A percentile compares a stretch with the other conserved stretches of the same genome.
Evolutionary conservation across 2,797 vertebrate genomes (phyloP).

Genomic region (Hephaestus fuliginosus): DNA sequence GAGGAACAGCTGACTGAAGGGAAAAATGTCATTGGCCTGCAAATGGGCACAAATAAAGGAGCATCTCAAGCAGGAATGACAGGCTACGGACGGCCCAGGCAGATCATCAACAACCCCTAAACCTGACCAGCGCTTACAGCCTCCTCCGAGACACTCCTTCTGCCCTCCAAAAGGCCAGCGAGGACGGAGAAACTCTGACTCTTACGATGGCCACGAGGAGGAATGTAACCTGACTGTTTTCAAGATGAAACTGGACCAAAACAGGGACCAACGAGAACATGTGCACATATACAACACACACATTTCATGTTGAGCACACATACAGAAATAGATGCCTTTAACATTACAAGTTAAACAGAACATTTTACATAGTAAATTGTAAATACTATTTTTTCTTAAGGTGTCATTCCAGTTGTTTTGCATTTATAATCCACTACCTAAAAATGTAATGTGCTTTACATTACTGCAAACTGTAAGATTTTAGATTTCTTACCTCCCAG

Average conservation of each 20-base stretch:
- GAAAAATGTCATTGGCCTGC: slow-evolving; percentile 94
- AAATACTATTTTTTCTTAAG: slow-evolving; percentile 11
- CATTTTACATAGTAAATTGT: slow-evolving; percentile 27
- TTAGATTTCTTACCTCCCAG: slow-evolving; percentile 7
- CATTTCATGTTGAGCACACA: slow-evolving; percentile 31
- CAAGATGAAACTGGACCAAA: slow-evolving; percentile 74
- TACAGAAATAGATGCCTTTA: slow-evolving; percentile 21
- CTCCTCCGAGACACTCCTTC: slow-evolving; percentile 21
- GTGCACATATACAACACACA: slow-evolving; percentile 47
- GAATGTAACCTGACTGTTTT: slow-evolving; percentile 61
- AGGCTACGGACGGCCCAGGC: slow-evolving; percentile 91
- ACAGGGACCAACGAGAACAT: slow-evolving; percentile 66
- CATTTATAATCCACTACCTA: slow-evolving; percentile 28
- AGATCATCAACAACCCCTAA: slow-evolving; percentile 90
- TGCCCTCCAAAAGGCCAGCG: slow-evolving; percentile 38
- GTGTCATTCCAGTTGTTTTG: slow-evolving; percentile 34
- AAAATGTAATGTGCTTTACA: slow-evolving; percentile 12
- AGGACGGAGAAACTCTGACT: slow-evolving; percentile 59
- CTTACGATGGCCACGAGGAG: slow-evolving; percentile 47
- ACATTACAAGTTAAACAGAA: slow-evolving; percentile 9
- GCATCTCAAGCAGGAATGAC: slow-evolving; percentile 97
- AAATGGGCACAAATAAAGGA: slow-evolving; percentile 96
- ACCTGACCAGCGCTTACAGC: not conserved
- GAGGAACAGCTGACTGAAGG: slow-evolving; percentile 94
- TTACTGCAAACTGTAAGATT: not conserved